Conservation (phyloP, 2,888 invertebrate genomes). For the Lasioglossum pauxillum region DNA sequence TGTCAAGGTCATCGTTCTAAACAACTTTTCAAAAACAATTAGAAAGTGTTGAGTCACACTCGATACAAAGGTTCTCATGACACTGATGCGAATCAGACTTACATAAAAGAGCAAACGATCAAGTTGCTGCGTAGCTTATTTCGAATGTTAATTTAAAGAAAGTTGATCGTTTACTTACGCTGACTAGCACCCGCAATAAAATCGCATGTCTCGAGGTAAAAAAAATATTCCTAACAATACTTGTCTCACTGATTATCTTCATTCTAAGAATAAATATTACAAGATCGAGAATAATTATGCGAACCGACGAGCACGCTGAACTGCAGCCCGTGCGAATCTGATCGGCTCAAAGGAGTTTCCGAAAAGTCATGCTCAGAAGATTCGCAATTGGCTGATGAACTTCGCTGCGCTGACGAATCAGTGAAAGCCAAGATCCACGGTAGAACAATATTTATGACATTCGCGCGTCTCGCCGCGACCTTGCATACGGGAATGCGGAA, state of each 20-base stretch:
- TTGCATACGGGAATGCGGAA: constrained; percentile 7
- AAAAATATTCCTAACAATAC: not conserved
- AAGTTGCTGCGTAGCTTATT: not conserved
- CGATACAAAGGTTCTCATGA: not conserved
- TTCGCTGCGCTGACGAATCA: not conserved
- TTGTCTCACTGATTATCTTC: not conserved
- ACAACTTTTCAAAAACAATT: no score
- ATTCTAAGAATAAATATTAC: not conserved
- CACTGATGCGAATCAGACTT: not conserved
- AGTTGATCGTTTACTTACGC: not conserved
- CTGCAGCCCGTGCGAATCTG: not conserved
- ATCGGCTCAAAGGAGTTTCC: not conserved
- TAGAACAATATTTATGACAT: constrained; percentile 5
- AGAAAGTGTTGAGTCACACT: not conserved
- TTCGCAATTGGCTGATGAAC: not conserved
- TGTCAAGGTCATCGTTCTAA: no score
- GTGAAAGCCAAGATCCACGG: not conserved
- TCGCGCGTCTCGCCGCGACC: not conserved
- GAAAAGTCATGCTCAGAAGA: not conserved
- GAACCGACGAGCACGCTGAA: not conserved
- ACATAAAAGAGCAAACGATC: not conserved
- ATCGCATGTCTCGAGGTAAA: not conserved
- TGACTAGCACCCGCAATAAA: not conserved
- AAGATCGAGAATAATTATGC: not conserved
- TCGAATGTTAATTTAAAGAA: not conserved